Base-by-base conservation (phyloP, 2,888 invertebrate genomes). In the Drosophila fulvimacula region DNA sequence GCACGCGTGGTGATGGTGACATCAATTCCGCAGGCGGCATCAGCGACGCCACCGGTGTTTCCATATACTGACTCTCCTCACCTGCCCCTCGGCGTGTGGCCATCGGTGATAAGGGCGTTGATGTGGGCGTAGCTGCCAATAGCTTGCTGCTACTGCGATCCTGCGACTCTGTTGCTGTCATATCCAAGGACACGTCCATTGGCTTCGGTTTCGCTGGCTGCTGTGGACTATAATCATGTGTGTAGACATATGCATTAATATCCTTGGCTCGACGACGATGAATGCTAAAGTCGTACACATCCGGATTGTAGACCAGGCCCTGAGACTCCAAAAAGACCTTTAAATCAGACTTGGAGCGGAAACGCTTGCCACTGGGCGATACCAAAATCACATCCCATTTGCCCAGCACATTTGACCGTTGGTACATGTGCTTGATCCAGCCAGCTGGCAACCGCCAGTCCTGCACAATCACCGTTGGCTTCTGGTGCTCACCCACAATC, bases 321-420 rank as follows among this genome's bases (percentile, higher is more conserved):
- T 90, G 89, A 21, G 92, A 92, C 68, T 93, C 93, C 2, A 93
- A 80, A 61, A 90, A 92, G 13, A 92, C 78, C 79, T 93, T 93
- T 1, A 95, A 92, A 81, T 95, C 95, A 24, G 93, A 93, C 77
- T 94, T 93, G 1, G 94, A 94, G 39, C 95, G 92, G 73, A 95
- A 95, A 72, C 94, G 94, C 74, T 94, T 94, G n/a, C 94, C 94
- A 49, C 93, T 94, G 0, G 95, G 94, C 74, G 95, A 94, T 0
- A 96, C 93, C 62, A 97, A 94, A 48, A 96, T 94, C 3, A 96
- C 95, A 88, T 96, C 96, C 96, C 96, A 97, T 90, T 96, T 97
- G 9, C 96, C 96, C 0, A 93, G 87, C 13, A 95, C 95, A 24
- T 96, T 95, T 46, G 94, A 93, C 34, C 96, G 94, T 74, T 96